Percentiles rank a stretch among this genome's conserved stretches.
phyloP scores from a whole-genome alignment of 2,113 vertebrate genomes.

The Poeciliopsis occidentalis region DNA sequence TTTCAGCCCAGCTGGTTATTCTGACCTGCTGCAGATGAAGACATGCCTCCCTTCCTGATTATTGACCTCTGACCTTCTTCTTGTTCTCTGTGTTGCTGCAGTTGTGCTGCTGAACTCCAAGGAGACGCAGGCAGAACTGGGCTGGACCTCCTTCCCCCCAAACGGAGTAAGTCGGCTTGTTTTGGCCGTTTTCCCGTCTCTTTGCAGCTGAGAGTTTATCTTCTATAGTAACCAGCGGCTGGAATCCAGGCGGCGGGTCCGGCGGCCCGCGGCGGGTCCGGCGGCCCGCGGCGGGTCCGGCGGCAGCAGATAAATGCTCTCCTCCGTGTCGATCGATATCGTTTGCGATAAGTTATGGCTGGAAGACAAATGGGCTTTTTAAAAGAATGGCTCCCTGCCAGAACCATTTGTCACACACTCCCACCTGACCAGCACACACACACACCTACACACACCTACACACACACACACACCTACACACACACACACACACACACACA shows the following conservation, averaged over 20 bases:
- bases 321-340: constrained; percentile 41
- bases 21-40: not conserved
- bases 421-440: not conserved
- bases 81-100: constrained; percentile 50
- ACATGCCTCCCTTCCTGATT: not conserved
- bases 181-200: constrained; percentile 11
- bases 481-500: too few relatives aligned
- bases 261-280: too few relatives aligned
- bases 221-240: constrained; percentile 40
- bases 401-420: constrained; percentile 37
- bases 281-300: too few relatives aligned
- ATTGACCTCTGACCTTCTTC: constrained; percentile 7
- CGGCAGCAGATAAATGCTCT: constrained; percentile 44
- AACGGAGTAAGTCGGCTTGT: constrained; percentile 85
- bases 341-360: constrained; percentile 49
- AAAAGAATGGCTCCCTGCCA: constrained; percentile 1
- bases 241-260: constrained; percentile 29
- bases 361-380: constrained; percentile 46
- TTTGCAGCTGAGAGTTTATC: constrained; percentile 22
- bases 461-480: constrained; percentile 8
- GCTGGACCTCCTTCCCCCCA: constrained; percentile 91
- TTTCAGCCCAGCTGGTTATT: not conserved
- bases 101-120: constrained; percentile 95
- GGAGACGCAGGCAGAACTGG: constrained; percentile 93
- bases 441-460: too few relatives aligned